Conservation (phyloP, 1,140 invertebrate genomes). For the Drosophila parvula region DNA sequence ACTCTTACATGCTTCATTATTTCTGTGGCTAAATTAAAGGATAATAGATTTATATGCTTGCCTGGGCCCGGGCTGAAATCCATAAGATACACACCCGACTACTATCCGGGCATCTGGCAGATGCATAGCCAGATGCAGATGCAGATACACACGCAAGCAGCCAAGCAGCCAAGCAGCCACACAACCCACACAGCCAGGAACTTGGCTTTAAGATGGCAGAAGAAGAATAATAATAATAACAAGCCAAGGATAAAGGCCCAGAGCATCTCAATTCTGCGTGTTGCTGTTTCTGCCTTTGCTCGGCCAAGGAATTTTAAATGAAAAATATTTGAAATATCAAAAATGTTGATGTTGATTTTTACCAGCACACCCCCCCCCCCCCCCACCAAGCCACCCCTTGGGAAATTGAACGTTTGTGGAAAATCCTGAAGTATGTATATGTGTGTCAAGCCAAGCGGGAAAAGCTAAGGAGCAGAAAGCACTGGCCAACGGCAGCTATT, state of each 20-base stretch:
- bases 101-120: slow-evolving; percentile 13
- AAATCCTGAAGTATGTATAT: neutral
- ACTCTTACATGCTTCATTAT: slow-evolving; percentile 75
- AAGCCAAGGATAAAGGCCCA: slow-evolving; percentile 26
- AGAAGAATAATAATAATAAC: slow-evolving; percentile 56
- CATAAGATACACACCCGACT: slow-evolving; percentile 48
- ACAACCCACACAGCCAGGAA: neutral
- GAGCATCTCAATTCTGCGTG: slow-evolving; percentile 32
- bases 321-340: slow-evolving; percentile 66
- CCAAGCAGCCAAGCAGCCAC: neutral
- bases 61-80: slow-evolving; percentile 55
- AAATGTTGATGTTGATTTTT: slow-evolving; percentile 66
- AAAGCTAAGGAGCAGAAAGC: neutral
- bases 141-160: slow-evolving; percentile 14
- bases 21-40: slow-evolving; percentile 76
- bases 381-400: neutral
- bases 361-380: no score
- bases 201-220: slow-evolving; percentile 16
- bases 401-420: neutral
- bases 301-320: slow-evolving; percentile 63
- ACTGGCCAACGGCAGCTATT: neutral
- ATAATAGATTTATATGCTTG: slow-evolving; percentile 78
- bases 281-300: neutral
- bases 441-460: neutral
- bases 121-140: slow-evolving; percentile 27